phyloP scores from a whole-genome alignment of 2,797 vertebrate species.

The Limosa lapponica region DNA sequence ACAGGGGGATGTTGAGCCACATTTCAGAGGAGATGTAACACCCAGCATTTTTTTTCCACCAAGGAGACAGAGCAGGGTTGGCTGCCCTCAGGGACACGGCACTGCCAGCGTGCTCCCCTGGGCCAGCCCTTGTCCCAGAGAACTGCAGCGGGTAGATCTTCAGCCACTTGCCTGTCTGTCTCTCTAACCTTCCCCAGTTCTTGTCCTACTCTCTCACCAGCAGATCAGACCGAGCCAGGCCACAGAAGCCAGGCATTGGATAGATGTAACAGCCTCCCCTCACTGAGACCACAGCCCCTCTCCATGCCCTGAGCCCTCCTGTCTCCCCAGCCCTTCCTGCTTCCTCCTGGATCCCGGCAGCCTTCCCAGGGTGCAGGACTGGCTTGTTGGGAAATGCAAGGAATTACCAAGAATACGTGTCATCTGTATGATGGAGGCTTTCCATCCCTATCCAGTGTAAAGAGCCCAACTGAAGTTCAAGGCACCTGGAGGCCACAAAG shows the following conservation, averaged over 20 bases:
- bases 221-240: not conserved
- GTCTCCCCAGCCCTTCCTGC: not conserved
- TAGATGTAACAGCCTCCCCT: not conserved
- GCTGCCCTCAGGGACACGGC: not conserved
- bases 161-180: not conserved
- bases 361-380: not conserved
- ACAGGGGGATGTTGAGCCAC: fast-evolving
- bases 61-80: not conserved
- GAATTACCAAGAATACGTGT: not conserved
- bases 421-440: not conserved
- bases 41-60: not conserved
- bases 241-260: not conserved
- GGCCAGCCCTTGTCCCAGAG: not conserved
- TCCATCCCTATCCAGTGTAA: not conserved
- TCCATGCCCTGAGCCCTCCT: not conserved
- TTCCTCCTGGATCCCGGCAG: not conserved
- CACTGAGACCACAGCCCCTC: not conserved
- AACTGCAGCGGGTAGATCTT: fast-evolving
- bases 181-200: not conserved
- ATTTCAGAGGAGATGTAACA: not conserved
- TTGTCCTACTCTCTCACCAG: not conserved
- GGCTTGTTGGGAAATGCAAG: not conserved
- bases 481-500: not conserved
- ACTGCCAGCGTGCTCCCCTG: not conserved
- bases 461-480: not conserved